phyloP scores from a whole-genome alignment of 2,888 invertebrate genomes.

The Halictus ligatus region DNA sequence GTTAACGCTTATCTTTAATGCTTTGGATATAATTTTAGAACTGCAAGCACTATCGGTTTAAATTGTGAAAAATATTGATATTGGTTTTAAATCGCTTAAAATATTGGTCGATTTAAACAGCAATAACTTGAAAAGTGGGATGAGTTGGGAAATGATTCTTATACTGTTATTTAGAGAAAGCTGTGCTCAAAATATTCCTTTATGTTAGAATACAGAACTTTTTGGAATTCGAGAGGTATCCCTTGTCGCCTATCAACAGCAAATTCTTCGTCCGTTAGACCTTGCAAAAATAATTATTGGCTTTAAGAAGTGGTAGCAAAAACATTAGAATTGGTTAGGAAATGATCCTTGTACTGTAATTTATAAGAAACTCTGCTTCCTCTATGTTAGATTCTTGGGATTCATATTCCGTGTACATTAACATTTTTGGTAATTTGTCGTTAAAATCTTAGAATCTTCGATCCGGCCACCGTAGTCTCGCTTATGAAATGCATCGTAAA shows the following conservation, averaged over 20 bases:
- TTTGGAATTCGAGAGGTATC: neutral
- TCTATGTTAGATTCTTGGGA: no score
- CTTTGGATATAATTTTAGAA: neutral
- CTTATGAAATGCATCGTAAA: slow-evolving; percentile 78
- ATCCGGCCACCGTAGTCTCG: slow-evolving; percentile 53
- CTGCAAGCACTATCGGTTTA: neutral
- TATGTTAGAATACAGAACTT: neutral
- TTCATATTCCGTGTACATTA: no score
- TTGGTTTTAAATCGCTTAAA: no score
- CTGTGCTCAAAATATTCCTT: neutral
- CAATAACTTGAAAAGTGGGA: neutral
- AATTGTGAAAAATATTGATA: neutral
- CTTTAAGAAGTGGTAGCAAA: no score
- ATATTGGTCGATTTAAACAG: no score
- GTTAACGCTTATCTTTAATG: neutral
- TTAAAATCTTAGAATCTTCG: neutral
- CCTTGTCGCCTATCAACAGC: no score
- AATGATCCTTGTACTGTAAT: no score
- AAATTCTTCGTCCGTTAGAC: no score
- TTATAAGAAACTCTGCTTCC: no score
- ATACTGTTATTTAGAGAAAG: neutral
- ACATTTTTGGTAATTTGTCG: neutral
- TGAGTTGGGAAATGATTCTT: neutral
- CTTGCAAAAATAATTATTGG: no score
- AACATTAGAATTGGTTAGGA: no score